Base-by-base conservation (phyloP, 2,888 invertebrate genomes). In the Agelastica alni region DNA sequence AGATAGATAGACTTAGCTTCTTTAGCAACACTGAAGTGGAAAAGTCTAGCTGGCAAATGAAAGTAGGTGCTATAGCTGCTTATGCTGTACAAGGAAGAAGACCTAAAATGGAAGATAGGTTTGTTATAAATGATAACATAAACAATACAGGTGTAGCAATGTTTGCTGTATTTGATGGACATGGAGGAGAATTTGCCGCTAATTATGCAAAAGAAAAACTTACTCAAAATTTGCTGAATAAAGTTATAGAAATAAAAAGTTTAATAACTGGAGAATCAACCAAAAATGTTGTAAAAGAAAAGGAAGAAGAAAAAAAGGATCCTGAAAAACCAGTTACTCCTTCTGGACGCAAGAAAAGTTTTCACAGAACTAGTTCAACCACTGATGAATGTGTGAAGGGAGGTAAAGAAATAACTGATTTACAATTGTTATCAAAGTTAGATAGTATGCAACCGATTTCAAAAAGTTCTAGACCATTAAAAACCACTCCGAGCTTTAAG, bases 171-270 rank as follows among this genome's bases (percentile, higher is more conserved):
- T 96, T 95, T 75, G 96, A 96, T 78, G 96, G 96, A 0, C 96
- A 96, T 75, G 96, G 96, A 44, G 96, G 96, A 31, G 93, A 95
- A 79, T 92, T 92, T 80, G 95, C 95, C 45, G 94, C 95, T 13
- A 91, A 95, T 73, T 96, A 91, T 79, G 93, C 93, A 45, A 89
- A 90, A 73, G 93, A 94, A 66, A 89, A 92, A 65, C 81, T 96
- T 12, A 87, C 94, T 60, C 87, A 89, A 72, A 91, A 86, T 72
- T 80, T 93, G 44, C 86, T 84, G 66, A 86, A 86, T 70, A 90
- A 88, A 79, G 85, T 92, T 37, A 80, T 86, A 18, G 88, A 89
- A 72, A 78, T 90, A 48, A 86, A 87, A 75, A 84, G 86, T 67
- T 79, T 86, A 59, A 81, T 86, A 63, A 80, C 83, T 57, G 87